Conservation (phyloP, 2,888 invertebrate genomes). For the Diadromus collaris region DNA sequence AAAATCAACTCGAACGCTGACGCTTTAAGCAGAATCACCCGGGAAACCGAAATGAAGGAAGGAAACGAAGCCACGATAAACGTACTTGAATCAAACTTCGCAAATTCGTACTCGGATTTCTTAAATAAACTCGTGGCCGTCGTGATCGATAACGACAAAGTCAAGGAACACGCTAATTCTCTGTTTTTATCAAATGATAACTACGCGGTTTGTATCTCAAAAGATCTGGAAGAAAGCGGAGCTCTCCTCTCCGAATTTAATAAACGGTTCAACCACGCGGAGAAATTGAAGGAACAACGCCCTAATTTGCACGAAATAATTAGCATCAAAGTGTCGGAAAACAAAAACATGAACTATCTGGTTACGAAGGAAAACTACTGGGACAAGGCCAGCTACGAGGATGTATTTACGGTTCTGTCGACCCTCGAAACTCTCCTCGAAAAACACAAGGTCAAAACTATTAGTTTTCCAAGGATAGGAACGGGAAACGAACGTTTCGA, state of each 20-base stretch:
- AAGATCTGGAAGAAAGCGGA: slow-evolving; percentile 23
- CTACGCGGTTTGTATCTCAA: slow-evolving; percentile 30
- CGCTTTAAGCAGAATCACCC: slow-evolving; percentile 54
- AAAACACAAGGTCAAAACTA: slow-evolving; percentile 17
- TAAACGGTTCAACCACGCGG: slow-evolving; percentile 7
- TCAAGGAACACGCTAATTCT: neutral
- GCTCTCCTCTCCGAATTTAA: neutral
- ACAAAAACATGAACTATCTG: slow-evolving; percentile 27
- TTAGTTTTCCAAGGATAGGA: slow-evolving; percentile 21
- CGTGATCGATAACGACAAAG: neutral
- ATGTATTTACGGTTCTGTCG: slow-evolving; percentile 20
- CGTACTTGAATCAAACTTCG: neutral
- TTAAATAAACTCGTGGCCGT: neutral
- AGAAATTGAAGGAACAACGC: slow-evolving; percentile 14
- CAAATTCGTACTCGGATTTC: neutral
- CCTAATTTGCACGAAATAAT: slow-evolving; percentile 14
- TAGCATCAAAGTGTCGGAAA: neutral
- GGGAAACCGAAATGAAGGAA: neutral
- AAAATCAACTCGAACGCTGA: slow-evolving; percentile 71
- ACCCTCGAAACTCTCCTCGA: neutral
- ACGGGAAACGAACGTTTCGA: slow-evolving; percentile 29
- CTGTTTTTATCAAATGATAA: slow-evolving; percentile 13
- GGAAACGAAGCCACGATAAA: neutral
- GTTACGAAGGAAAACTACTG: slow-evolving; percentile 27
- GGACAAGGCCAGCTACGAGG: slow-evolving; percentile 24